Conservation (phyloP, 2,888 invertebrate genomes). For the Epiblema foenella region DNA sequence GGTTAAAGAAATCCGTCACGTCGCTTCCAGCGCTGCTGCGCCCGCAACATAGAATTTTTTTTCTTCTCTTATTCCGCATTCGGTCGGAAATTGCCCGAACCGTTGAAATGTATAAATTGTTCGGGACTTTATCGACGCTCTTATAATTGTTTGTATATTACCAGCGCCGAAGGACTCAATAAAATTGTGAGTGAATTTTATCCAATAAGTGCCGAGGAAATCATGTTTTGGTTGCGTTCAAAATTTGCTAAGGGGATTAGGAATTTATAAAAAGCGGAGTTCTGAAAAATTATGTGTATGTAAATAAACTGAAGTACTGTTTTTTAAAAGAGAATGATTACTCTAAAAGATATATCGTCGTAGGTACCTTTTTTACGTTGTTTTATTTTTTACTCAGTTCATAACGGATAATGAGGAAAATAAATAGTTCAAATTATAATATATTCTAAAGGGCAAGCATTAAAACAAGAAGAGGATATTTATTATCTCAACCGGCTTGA, state of each 20-base stretch:
- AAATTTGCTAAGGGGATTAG: constrained; percentile 14
- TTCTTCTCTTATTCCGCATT: constrained; percentile 55
- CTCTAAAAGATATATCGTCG: background rate
- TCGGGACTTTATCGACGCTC: constrained; percentile 48
- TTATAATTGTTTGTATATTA: constrained; percentile 45
- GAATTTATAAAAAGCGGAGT: constrained; percentile 6
- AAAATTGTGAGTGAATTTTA: constrained; percentile 37
- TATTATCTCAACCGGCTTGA: too few species aligned
- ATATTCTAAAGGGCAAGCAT: background rate
- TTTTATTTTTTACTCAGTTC: background rate
- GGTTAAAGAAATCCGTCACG: constrained; percentile 6
- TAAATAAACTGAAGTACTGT: background rate
- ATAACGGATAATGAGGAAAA: too few species aligned
- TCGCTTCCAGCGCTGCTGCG: constrained; percentile 32
- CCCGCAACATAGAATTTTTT: constrained; percentile 50
- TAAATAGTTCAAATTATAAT: too few species aligned
- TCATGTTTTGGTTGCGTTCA: constrained; percentile 22
- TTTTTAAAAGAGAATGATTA: background rate
- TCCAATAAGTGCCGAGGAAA: constrained; percentile 36
- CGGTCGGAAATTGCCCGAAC: constrained; percentile 53
- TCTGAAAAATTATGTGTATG: background rate
- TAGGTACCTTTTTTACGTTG: background rate
- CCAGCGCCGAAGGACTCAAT: constrained; percentile 41
- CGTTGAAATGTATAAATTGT: constrained; percentile 51
- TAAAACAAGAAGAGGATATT: background rate